Evolutionary conservation across 1,140 invertebrate species (phyloP), one percentile per base, ranked within the genome.

Genomic region (Brachionus sp.): DNA sequence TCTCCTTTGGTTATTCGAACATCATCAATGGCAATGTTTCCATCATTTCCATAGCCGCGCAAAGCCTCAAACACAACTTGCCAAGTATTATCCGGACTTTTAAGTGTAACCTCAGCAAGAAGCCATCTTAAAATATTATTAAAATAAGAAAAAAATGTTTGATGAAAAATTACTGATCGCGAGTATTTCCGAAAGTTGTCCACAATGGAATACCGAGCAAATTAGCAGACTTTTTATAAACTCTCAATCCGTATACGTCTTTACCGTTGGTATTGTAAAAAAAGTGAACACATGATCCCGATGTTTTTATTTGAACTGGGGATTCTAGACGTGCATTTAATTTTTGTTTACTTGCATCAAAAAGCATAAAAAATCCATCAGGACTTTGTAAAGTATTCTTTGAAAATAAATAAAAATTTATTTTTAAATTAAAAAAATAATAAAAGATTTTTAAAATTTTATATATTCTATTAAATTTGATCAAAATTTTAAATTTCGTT

Each of bases 161-260:
- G 23, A 77, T 25, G 3, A 19, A 1, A 10, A 73, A 73, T 73
- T 39, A 89, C 53, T 82, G 85, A 70, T 88, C 85, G 10, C 87
- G 86, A 37, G 86, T 84, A 57, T 85, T 86, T 53, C 86, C 85
- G 33, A 82, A 68, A 35, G 84, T 85, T 23, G 83, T 83, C 86
- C 86, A 89, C n/a, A 82, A 35, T 33, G 62, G 80, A 35, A 16
- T 50, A 25, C 53, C n/a, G 33, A 68, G 80, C 3, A n/a, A 3
- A 25, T 66, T 57, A 4, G 35, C 57, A 7, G 62, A 84, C 62
- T 85, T 85, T 23, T 84, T 57, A 29, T 84, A 85, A 7, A 85
- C 77, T 50, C 62, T 84, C 16, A 85, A 57, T 3, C 75, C 29
- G 12, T 78, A 42, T 6, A 78, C 66, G 53, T 84, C 68, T 46